Conservation (phyloP, 2,888 invertebrate species). For the Cantharis rustica region DNA sequence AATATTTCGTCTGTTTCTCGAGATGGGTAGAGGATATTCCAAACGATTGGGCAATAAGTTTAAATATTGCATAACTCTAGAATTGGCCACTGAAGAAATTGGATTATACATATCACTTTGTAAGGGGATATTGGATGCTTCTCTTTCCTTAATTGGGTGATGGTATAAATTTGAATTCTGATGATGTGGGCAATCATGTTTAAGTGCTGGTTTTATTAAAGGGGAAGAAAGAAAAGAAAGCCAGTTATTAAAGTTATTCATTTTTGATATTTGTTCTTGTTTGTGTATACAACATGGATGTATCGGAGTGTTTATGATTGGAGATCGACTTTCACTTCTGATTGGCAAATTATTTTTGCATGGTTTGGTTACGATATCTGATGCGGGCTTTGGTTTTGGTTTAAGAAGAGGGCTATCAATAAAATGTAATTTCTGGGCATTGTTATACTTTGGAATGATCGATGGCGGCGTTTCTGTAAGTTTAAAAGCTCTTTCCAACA, state of each 20-base stretch:
- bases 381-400: neutral
- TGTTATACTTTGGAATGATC: neutral
- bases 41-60: too few relatives aligned
- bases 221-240: neutral
- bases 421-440: neutral
- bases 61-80: neutral
- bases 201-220: neutral
- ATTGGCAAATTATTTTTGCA: neutral
- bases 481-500: neutral
- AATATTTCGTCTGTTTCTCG: neutral
- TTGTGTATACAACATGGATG: neutral
- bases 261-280: neutral
- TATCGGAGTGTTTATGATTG: neutral
- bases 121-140: neutral
- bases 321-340: neutral
- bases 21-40: neutral
- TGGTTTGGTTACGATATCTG: neutral
- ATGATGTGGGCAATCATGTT: neutral
- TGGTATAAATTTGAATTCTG: neutral
- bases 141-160: neutral
- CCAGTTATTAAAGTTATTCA: neutral
- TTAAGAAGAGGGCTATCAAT: neutral
- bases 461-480: neutral
- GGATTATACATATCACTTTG: too few relatives aligned
- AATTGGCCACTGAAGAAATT: too few relatives aligned